Conservation (phyloP, 2,888 invertebrate species). For the Standfussiana lucernea region DNA sequence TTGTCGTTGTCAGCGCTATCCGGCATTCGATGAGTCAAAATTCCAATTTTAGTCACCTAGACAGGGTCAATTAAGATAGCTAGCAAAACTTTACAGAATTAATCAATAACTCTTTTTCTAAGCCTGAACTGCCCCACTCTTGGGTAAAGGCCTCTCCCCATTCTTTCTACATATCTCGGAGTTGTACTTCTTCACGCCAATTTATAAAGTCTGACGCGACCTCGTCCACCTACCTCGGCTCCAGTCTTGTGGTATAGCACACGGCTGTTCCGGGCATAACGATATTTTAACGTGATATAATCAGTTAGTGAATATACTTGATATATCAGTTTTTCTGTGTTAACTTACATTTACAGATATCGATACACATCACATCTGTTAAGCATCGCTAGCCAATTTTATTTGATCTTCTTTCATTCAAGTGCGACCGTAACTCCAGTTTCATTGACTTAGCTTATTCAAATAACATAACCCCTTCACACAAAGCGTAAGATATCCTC, state of each 20-base stretch:
- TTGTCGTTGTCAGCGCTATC: not conserved
- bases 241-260: not conserved
- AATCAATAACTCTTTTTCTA: not conserved
- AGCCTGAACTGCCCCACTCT: not conserved
- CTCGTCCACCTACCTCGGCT: not conserved
- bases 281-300: not conserved
- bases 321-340: not conserved
- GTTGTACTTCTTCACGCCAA: not conserved
- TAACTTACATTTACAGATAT: not conserved
- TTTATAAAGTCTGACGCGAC: not conserved
- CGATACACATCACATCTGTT: too few relatives aligned
- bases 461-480: slow-evolving; percentile 11
- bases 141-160: not conserved
- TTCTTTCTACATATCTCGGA: not conserved
- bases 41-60: not conserved
- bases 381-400: too few relatives aligned
- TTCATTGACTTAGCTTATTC: not conserved
- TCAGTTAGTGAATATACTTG: not conserved
- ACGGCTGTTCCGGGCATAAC: not conserved
- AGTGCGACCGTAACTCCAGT: not conserved
- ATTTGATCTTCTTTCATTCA: not conserved
- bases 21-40: not conserved
- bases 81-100: too few relatives aligned
- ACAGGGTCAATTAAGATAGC: not conserved
- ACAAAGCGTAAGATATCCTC: slow-evolving; percentile 50